Base-by-base conservation (phyloP, 2,888 invertebrate species). In the Ophion slaviceki region DNA sequence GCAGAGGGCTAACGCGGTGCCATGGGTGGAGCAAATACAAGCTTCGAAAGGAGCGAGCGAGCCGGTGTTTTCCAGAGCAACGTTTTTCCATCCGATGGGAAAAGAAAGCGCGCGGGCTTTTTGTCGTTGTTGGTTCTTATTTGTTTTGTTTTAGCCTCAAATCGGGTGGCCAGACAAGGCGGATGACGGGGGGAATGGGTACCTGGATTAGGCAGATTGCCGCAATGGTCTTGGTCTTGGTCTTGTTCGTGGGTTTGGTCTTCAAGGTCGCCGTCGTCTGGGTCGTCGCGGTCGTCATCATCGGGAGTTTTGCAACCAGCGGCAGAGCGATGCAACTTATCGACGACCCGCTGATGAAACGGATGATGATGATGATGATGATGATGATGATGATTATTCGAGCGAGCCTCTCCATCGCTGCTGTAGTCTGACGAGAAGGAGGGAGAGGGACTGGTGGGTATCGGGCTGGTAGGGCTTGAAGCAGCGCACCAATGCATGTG, bases 191-290 rank as follows among this genome's bases (percentile, higher is more conserved):
- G 88, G 90, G 91, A 91, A 92, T 90, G 92, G 93, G 91, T 94
- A 94, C 93, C 93, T 94, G 94, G 93, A 93, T 92, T 93, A 88
- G 93, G 92, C 92, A 93, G 91, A 88, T 90, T 91, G 92, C 93
- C 91, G 89, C 90, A 89, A 90, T 90, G 89, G 89, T 92, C 92
- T 92, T 92, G 91, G 90, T 92, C 92, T 90, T 90, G 90, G 85
- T 93, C 91, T 89, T 91, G 90, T 87, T 91, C 91, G 85, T 86
- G 83, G 68, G 85, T 84, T 87, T 89, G 87, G 87, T 91, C 90
- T 88, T 81, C 88, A 87, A 88, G 88, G 87, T 90, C 89, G 80
- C 71, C 86, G 85, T 87, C 82, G 80, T 78, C 86, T 80, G 82
- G 86, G 84, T 89, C 90, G 87, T 89, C 87, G 80, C 71, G 85